Base-by-base conservation (phyloP, 2,888 invertebrate genomes). In the Taphrorychus bicolor region DNA sequence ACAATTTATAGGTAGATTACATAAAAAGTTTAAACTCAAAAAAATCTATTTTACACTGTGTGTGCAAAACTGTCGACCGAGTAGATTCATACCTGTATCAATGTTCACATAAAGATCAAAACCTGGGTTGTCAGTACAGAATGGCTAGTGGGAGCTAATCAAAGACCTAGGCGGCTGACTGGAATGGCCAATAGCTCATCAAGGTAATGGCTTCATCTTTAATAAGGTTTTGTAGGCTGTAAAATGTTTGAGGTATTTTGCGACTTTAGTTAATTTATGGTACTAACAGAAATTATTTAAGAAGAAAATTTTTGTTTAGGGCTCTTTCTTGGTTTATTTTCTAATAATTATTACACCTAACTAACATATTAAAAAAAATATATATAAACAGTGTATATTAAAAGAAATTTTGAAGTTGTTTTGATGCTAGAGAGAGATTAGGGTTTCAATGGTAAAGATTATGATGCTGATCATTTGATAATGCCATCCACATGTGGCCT, bases 141-240 rank as follows among this genome's bases (percentile, higher is more conserved):
- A 51, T 66, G 59, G 66, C 59, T 66, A 66, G 66, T 42, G 66
- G 66, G 49, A 59, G 66, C 45, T 21, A 56, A 63, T 58, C 68
- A 63, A 67, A 59, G 63, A 59, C 68, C 68, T 68, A 68, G 68
- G 59, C 52, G 48, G 67, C 63, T 69, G 64, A 59, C 69, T 69
- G 69, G 66, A 60, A 51, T 57, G 66, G 61, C 60, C 41, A 42
- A 56, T 51, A 57, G 60, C 21, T 59, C 65, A 24, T 65, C 58
- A 52, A 48, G 65, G 59, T 53, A 59, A 65, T 49, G 66, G 48
- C 59, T 56, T 52, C 66, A 59, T 66, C 59, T 59, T 49, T 66
- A 49, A 56, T 54, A 45, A 53, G 17, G 59, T 59, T 56, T 60
- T 59, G 24, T 59, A 59, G 16, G 60, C 66, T 66, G 66, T 54